These are phyloP conservation scores for Petrolisthes manimaculis DNA, from an alignment of 2,888 invertebrate species.

Conservation along the genomic window DNA sequence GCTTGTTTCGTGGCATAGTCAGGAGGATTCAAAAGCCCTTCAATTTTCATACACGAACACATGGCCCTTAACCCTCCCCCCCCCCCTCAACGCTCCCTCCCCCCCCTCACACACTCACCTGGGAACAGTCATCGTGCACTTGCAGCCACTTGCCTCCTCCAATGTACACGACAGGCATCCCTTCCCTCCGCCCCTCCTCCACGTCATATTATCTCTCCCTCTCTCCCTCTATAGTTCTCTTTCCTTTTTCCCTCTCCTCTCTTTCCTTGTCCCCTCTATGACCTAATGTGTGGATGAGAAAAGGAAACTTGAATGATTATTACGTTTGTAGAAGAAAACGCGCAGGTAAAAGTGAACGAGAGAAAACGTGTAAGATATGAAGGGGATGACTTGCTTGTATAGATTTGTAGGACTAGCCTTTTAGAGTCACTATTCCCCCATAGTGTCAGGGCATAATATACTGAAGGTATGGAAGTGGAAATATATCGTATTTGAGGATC, in stretches of 20 bases:
- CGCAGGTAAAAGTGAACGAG: constrained; percentile 1
- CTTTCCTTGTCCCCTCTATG: constrained; percentile 19
- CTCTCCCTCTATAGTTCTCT: not conserved
- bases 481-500: not conserved
- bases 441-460: constrained; percentile 8
- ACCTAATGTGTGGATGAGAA: not conserved
- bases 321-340: too few relatives aligned
- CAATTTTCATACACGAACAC: too few relatives aligned
- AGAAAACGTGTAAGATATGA: constrained; percentile 8
- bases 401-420: too few relatives aligned
- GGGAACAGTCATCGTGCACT: constrained; percentile 20
- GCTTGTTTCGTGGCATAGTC: too few relatives aligned
- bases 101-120: constrained; percentile 32
- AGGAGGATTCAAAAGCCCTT: too few relatives aligned
- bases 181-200: constrained; percentile 38
- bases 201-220: constrained; percentile 35
- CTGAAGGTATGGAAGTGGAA: too few relatives aligned
- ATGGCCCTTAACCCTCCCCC: too few relatives aligned
- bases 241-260: not conserved
- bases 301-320: too few relatives aligned
- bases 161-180: constrained; percentile 43
- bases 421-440: not conserved
- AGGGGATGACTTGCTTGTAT: constrained; percentile 3
- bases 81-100: too few relatives aligned
- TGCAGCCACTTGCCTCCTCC: constrained; percentile 29